Base-by-base conservation (phyloP, 2,888 invertebrate genomes). In the Caenorhabditis afra region DNA sequence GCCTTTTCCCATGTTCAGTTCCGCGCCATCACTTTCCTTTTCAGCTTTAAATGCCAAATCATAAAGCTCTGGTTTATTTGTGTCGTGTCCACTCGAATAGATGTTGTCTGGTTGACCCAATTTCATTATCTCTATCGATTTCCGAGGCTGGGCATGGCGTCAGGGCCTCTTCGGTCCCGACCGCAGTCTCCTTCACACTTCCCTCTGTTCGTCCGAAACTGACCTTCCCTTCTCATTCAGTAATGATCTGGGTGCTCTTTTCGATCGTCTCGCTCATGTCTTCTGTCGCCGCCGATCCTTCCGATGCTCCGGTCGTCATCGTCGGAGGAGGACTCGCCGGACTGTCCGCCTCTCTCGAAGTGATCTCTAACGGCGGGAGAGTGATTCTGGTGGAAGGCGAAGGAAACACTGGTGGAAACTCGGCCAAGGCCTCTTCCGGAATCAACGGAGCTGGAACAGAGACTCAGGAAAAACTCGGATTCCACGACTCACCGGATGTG, bases 261-360 rank as follows among this genome's bases (percentile, higher is more conserved):
- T 50, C 58, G 29, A 29, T 29, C 44, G 49, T 70, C 50, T 52
- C 53, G 58, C 45, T 70, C 11, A 70, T 77, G 68, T 52, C 52
- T 45, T 18, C 64, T 11, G 29, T 7, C 7, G 3, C 29, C 4
- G 29, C 29, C 29, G 29, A 29, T 29, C 29, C 29, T 5, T 5
- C 29, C 29, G 29, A 29, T 7, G 4, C 29, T 29, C 29, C 29
- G 3, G 71, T 88, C 16, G 85, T 89, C 23, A 79, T 89, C 20
- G 89, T 89, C 7, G 89, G 89, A 50, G 82, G 87, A 11, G 89
- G 89, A 18, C 68, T 88, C 22, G 88, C 88, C 14, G 88, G 88
- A 20, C 84, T 89, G 16, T 85, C 87, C 8, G 89, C 89, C 4
- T 73, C 88, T 8, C 55, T 89, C 8, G 87, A 88, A 52, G 82